Conservation (phyloP, 2,888 invertebrate species). For the Teinopalpus imperialis region DNA sequence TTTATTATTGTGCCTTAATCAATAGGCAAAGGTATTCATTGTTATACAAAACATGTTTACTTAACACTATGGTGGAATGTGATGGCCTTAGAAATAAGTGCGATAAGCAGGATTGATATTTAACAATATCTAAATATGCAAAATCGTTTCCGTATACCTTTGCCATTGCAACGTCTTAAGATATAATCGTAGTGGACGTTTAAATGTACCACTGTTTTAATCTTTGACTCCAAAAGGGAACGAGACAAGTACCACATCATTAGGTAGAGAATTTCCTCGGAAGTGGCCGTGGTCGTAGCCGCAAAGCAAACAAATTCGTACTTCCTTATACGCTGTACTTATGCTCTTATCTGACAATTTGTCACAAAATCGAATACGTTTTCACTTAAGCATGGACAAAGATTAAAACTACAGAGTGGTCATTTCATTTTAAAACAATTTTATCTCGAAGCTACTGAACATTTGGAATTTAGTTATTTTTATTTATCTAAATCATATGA, state of each 20-base stretch:
- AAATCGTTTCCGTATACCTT: slow-evolving; percentile 17
- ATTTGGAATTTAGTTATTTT: no score
- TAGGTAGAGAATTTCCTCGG: slow-evolving; percentile 22
- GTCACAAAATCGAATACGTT: slow-evolving; percentile 65
- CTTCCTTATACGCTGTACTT: slow-evolving; percentile 21
- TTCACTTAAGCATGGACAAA: slow-evolving; percentile 35
- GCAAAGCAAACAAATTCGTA: slow-evolving; percentile 18
- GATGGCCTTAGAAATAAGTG: slow-evolving; percentile 6
- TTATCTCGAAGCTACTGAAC: no score
- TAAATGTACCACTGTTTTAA: slow-evolving; percentile 24
- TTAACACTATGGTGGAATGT: neutral
- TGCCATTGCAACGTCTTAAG: slow-evolving; percentile 16
- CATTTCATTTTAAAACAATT: no score
- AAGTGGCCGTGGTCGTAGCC: slow-evolving; percentile 11
- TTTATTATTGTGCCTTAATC: neutral
- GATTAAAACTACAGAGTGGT: slow-evolving; percentile 13
- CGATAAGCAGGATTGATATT: slow-evolving; percentile 19
- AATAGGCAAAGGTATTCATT: slow-evolving; percentile 5
- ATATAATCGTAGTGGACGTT: slow-evolving; percentile 21
- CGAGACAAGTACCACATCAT: slow-evolving; percentile 24
- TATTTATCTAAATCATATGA: no score
- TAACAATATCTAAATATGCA: slow-evolving; percentile 12
- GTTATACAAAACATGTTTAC: slow-evolving; percentile 6
- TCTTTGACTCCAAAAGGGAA: slow-evolving; percentile 25
- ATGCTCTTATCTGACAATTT: slow-evolving; percentile 72